Conservation (phyloP, 1,140 invertebrate genomes). For the Catajapyx aquilonaris region DNA sequence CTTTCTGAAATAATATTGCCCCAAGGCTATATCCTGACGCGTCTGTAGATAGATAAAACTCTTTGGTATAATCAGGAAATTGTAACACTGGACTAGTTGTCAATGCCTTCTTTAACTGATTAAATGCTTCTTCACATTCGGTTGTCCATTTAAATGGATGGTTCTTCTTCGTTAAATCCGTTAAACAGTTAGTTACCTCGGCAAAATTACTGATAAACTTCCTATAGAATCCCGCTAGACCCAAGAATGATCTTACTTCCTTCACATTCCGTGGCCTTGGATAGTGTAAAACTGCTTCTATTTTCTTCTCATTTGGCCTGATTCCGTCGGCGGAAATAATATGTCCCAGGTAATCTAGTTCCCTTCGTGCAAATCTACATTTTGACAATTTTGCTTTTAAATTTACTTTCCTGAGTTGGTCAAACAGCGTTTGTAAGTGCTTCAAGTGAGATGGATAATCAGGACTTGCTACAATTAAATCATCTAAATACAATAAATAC, state of each 20-base stretch:
- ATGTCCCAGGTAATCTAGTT: too few species aligned
- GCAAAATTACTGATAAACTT: conserved; percentile 15
- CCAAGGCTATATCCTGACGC: not conserved
- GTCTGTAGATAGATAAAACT: conserved; percentile 2
- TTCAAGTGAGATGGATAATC: too few species aligned
- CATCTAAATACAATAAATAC: too few species aligned
- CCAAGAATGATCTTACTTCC: conserved; percentile 14
- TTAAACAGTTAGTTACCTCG: conserved; percentile 12
- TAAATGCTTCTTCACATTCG: conserved; percentile 7
- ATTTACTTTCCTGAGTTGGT: too few species aligned
- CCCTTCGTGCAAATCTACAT: too few species aligned
- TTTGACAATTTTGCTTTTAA: too few species aligned
- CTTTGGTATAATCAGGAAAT: conserved; percentile 1
- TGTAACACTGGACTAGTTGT: not conserved
- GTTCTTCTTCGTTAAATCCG: conserved; percentile 13
- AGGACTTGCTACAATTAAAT: too few species aligned
- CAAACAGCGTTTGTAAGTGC: too few species aligned
- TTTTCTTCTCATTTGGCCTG: too few species aligned
- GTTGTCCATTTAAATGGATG: conserved; percentile 11
- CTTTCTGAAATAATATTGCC: not conserved
- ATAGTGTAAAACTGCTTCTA: too few species aligned
- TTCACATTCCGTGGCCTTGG: too few species aligned
- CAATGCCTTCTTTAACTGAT: conserved; percentile 5
- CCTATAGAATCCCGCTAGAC: conserved; percentile 15
- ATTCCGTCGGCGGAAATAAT: too few species aligned